Base-by-base conservation (phyloP, 2,888 invertebrate species). In the Gibbula magus region DNA sequence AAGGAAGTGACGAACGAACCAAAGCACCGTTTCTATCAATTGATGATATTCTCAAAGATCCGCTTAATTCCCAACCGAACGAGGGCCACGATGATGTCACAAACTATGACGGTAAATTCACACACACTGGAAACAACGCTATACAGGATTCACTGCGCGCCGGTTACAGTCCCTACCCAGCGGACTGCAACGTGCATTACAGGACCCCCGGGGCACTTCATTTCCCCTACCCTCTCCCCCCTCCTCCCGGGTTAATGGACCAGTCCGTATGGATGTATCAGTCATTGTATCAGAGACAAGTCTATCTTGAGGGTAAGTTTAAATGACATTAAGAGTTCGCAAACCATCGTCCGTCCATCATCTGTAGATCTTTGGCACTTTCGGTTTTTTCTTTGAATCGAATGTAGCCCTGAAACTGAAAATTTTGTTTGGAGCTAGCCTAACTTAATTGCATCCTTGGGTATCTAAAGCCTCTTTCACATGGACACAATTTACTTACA, bases 241-340 rank as follows among this genome's bases (percentile, higher is more conserved):
- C 45, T 4, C 45, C 56, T 18, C 61, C 70, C 22, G 29, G 79
- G 22, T 22, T 53, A 8, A 8, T 75, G 20, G 70, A 75, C 7
- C 67, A 32, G 10, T 22, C 79, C 7, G 75, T 51, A 0, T 82
- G 77, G 79, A 54, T 82, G 75, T 80, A 75, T 35, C 79, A 79
- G 51, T 56, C 74, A 10, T 39, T 82, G 53, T 78, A 78, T 25
- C 82, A 82, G 22, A 75, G 79, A 8, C 79, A 82, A 8, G 51
- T 80, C 16, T 56, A 77, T 22, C 20, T 82, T 8, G 82, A 82
- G 39, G 79, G 79, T 79, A 54, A 73, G 53, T 10, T 45, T 7
- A 4, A 45, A 7, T 35, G 35, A 35, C 7, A 35, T 35, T 35
- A 35, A 5, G n/a, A n/a, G n/a, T n/a, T n/a, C n/a, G n/a, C n/a